phyloP scores from a whole-genome alignment of 2,113 vertebrate species.

The Platysternon megacephalum region DNA sequence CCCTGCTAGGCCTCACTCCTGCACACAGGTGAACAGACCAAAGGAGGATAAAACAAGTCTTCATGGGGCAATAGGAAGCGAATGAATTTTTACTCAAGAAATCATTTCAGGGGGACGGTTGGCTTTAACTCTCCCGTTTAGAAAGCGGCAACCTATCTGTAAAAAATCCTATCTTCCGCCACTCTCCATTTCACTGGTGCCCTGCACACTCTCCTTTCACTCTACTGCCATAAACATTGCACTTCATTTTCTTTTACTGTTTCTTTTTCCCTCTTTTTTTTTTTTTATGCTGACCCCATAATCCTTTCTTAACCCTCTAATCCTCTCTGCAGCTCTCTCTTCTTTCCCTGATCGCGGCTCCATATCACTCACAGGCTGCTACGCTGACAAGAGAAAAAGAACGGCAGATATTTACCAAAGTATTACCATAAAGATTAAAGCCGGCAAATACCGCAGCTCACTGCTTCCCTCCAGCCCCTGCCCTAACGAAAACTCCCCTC shows the following conservation, averaged over 20 bases:
- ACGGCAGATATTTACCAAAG: slow-evolving; percentile 68
- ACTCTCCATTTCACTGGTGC: slow-evolving; percentile 42
- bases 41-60: not conserved
- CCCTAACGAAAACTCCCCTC: slow-evolving; percentile 57
- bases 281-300: slow-evolving; percentile 37
- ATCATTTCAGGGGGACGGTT: slow-evolving; percentile 54
- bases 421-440: slow-evolving; percentile 77
- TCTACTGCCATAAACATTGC: slow-evolving; percentile 47
- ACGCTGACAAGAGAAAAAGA: slow-evolving; percentile 63
- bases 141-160: slow-evolving; percentile 56
- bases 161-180: slow-evolving; percentile 25
- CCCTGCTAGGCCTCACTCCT: fast-evolving
- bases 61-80: not conserved
- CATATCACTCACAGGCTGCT: slow-evolving; percentile 67
- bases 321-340: slow-evolving; percentile 68
- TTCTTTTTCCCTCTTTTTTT: slow-evolving; percentile 53
- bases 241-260: slow-evolving; percentile 72
- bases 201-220: slow-evolving; percentile 24
- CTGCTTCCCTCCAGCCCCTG: slow-evolving; percentile 49
- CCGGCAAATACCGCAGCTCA: slow-evolving; percentile 1
- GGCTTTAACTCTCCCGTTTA: slow-evolving; percentile 24
- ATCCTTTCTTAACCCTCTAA: slow-evolving; percentile 75
- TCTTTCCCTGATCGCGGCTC: slow-evolving; percentile 53
- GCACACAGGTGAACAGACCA: not conserved
- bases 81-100: slow-evolving; percentile 61